These are phyloP conservation scores for Leptinotarsa tumamoca DNA, from an alignment of 2,888 invertebrate genomes.

Conservation along the genomic window DNA sequence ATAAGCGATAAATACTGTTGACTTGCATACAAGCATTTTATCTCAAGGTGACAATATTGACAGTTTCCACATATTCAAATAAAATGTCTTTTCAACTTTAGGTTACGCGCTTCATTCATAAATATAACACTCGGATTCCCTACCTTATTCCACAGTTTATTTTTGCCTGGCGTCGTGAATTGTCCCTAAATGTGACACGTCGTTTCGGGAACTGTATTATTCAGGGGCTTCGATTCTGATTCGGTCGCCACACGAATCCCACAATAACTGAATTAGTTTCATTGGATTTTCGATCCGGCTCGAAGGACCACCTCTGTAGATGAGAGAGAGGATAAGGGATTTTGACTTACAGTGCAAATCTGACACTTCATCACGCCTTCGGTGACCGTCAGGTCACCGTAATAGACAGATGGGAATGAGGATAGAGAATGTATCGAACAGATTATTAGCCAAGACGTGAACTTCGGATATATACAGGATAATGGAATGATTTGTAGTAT, in stretches of 20 bases:
- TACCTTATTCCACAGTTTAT: background rate
- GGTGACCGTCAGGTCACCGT: background rate
- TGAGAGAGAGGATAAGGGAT: conserved; percentile 8
- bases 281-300: conserved; percentile 13
- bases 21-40: too few species aligned
- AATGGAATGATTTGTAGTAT: too few species aligned
- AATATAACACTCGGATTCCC: background rate
- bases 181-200: conserved; percentile 18
- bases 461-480: too few species aligned
- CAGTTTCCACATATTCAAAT: too few species aligned
- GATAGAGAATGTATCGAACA: background rate
- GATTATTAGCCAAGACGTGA: too few species aligned
- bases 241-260: conserved; percentile 7
- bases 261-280: conserved; percentile 27
- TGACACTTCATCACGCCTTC: conserved; percentile 8
- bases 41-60: too few species aligned
- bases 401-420: background rate
- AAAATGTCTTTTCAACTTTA: too few species aligned
- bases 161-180: background rate
- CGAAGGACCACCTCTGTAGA: conserved; percentile 9
- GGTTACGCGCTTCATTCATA: too few species aligned
- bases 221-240: conserved; percentile 12
- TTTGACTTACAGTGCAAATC: conserved; percentile 8
- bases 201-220: conserved; percentile 22
- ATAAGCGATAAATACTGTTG: too few species aligned